Evolutionary conservation across 2,888 invertebrate genomes (phyloP).

Genomic region (Seira ritae): DNA sequence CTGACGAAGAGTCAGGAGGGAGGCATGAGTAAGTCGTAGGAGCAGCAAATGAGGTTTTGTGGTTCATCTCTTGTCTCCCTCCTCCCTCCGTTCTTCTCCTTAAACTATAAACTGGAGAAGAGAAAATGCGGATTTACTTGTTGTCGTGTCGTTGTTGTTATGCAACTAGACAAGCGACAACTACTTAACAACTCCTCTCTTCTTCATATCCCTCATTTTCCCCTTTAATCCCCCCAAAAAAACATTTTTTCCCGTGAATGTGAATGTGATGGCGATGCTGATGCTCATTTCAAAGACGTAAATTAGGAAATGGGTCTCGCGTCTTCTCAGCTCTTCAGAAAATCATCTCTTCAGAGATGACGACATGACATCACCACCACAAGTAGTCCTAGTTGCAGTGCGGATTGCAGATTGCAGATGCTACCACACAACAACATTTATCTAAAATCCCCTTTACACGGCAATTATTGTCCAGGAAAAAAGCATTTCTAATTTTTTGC

Average conservation of each 20-base stretch:
- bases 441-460: too few species aligned
- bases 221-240: constrained; percentile 26
- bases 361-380: too few species aligned
- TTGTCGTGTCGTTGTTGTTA: too few species aligned
- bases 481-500: too few species aligned
- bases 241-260: too few species aligned
- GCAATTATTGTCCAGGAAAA: too few species aligned
- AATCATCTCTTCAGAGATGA: too few species aligned
- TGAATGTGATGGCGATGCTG: neutral
- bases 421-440: too few species aligned
- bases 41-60: constrained; percentile 53
- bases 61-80: constrained; percentile 53
- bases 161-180: constrained; percentile 63
- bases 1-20: neutral
- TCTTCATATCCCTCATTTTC: constrained; percentile 39
- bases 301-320: constrained; percentile 72
- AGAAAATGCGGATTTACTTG: constrained; percentile 19
- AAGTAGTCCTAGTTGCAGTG: too few species aligned
- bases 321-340: constrained; percentile 53
- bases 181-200: constrained; percentile 37
- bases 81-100: too few species aligned
- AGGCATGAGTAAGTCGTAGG: constrained; percentile 27
- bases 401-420: too few species aligned
- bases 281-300: constrained; percentile 58
- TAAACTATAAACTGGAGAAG: neutral